Base-by-base conservation (phyloP, 1,140 invertebrate genomes). In the Magallana ariakensis region DNA sequence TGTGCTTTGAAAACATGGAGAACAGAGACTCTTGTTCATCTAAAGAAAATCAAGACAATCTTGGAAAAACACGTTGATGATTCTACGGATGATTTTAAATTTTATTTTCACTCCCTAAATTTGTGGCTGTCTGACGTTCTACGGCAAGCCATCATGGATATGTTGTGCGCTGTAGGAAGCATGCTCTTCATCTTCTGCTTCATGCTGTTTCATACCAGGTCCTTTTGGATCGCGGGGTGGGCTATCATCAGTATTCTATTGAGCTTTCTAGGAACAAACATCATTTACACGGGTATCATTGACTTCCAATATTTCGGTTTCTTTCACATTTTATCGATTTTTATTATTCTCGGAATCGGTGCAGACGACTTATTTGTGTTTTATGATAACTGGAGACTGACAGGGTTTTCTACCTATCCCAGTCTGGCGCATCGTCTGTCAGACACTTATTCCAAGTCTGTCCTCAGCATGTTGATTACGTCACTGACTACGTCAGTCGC, bases 331-430 rank as follows among this genome's bases (percentile, higher is more conserved):
- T 70, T 93, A 13, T 86, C 91, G 4, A 89, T 92, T 33, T 92
- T 92, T 66, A 90, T 92, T 33, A 91, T 92, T 33, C 87, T 92
- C 2, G 92, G 92, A 6, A 91, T 92, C 56, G 91, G 91, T 15
- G 89, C 91, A 66, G 91, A 92, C 83, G 91, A 92, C 55, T 58
- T 93, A 4, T 92, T 92, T 84, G 91, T 92, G 1, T 92, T 92
- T 56, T 92, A 88, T 85, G 92, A 92, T 83, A 70, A 88, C n/a
- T 92, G 92, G 92, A 80, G 88, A 9, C 80, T 88, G 4, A 85
- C 87, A 7, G 85, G 62, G 16, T 88, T 88, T 66, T 80, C 81
- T 11, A 26, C 81, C 0, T 88, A 88, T 55, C 87, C 87, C 6
- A 83, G 80, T 13, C 85, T 88, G 9, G 85, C 81, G 13, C 87